Percentiles rank a stretch among this genome's conserved stretches.
Conservation (phyloP, 2,888 invertebrate species). For the Agrenia bidenticulata region DNA sequence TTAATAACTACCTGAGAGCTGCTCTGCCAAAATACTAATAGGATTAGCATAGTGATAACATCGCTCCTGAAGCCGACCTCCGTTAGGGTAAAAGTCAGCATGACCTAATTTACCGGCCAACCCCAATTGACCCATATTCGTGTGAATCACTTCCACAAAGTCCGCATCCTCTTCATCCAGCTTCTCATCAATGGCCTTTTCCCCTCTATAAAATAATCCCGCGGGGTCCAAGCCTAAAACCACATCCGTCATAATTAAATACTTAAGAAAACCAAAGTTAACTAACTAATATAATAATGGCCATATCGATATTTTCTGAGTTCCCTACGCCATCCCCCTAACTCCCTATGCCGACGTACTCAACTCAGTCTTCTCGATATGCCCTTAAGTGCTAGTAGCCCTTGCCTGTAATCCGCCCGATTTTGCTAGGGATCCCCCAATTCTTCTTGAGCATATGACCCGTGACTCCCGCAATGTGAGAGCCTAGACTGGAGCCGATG, state of each 20-base stretch:
- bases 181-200: constrained; percentile 29
- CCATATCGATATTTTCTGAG: no score
- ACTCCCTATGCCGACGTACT: no score
- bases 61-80: constrained; percentile 39
- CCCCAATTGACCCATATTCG: constrained; percentile 44
- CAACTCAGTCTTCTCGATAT: no score
- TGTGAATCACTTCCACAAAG: constrained; percentile 45
- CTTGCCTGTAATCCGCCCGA: constrained; percentile 45
- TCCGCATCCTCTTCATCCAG: constrained; percentile 39
- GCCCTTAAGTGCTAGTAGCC: no score
- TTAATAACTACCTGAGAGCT: constrained; percentile 34
- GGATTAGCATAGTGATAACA: constrained; percentile 36
- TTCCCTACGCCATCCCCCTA: no score
- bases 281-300: no score
- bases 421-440: constrained; percentile 35
- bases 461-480: constrained; percentile 37
- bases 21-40: constrained; percentile 37
- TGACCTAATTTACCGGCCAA: constrained; percentile 34
- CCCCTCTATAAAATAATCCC: constrained; percentile 32
- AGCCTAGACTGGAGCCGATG: constrained; percentile 36
- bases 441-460: constrained; percentile 34
- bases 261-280: no score
- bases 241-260: no score
- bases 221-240: constrained; percentile 42
- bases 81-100: constrained; percentile 42